Evolutionary conservation across 1,140 invertebrate species (phyloP), one percentile per base, ranked within the genome.

Genomic region (Orussus abietinus): DNA sequence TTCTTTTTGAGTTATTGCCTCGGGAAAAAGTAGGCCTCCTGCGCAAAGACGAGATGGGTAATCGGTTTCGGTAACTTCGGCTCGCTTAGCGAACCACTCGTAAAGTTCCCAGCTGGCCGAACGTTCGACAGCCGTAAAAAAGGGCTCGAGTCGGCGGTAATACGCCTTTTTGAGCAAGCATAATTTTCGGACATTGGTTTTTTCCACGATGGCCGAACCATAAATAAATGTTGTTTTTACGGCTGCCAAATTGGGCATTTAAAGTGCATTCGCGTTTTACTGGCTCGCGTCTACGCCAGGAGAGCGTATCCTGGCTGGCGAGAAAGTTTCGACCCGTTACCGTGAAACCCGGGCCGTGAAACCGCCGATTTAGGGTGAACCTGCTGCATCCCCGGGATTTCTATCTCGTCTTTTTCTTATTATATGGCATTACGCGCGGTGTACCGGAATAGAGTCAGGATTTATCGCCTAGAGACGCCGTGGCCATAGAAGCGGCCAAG

Each of bases 181-280:
- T 67, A 68, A 71, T 67, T 64, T 59, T 59, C 46, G 45, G 44
- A 57, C 54, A 51, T 60, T 50, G 55, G 45, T 59, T 63, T 69
- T 66, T 66, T 62, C 55, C 56, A 50, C 51, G 56, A 66, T 59
- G 66, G 60, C 44, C 59, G 47, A 64, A 60, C 52, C 67, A 65
- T 70, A 69, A 73, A 73, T 73, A 70, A 73, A 73, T 66, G 66
- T 64, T 70, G 64, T 63, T 73, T 69, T 71, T 71, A 70, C 64
- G 64, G 62, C 66, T 66, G 63, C 63, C 61, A 71, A 71, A 70
- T 71, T 71, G 69, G 66, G 59, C 66, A 59, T 66, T 69, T 71
- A 70, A 71, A 69, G 58, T 56, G 59, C 57, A 62, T 64, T 64
- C 38, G 45, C 42, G 40, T 48, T 52, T 52, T 52, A 49, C 46